Base-by-base conservation (phyloP, 2,797 vertebrate species). In the Huso huso region DNA sequence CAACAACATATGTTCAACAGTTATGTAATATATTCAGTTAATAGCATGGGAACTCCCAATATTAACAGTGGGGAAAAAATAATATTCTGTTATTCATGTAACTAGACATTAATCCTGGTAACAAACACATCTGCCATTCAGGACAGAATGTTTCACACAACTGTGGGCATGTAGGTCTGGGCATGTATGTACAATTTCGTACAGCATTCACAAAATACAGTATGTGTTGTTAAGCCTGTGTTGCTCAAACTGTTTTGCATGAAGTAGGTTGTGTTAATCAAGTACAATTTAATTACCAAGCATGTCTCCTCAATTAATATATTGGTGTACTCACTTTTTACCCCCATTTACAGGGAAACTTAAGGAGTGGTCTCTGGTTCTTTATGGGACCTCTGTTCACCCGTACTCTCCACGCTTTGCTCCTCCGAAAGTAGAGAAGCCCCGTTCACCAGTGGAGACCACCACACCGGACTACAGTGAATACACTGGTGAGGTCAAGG, bases 301-400 rank as follows among this genome's bases (percentile, higher is more conserved):
- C 59, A 69, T 64, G 69, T 72, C 8, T 48, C 7, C 12, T 11
- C 8, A 37, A 4, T 37, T 37, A 37, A 37, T 37, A 37, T 37
- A 37, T 37, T 37, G 23, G 23, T 37, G 23, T 11, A 57, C 52
- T 15, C 51, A 11, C 65, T 23, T 0, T 67, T 69, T 18, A 73
- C 66, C 74, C 71, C 8, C 66, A 37, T 37, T 51, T 64, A 55
- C 68, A 99, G 97, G 97, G 50, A 99, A 98, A 82, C 87, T 99
- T 82, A 99, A 98, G 85, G 96, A 99, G 81, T 99, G 96, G 96
- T 97, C 97, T 2, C 82, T 99, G 81, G 94, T 99, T 67, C 88
- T 98, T 10, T 98, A 99, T 61, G 97, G 97, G 66, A 98, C 96
- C 48, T 95, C 95, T 0, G 84, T 93, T 67, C 95, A 98, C 79